phyloP scores from a whole-genome alignment of 2,797 vertebrate genomes.

The Enteromius argenteus region DNA sequence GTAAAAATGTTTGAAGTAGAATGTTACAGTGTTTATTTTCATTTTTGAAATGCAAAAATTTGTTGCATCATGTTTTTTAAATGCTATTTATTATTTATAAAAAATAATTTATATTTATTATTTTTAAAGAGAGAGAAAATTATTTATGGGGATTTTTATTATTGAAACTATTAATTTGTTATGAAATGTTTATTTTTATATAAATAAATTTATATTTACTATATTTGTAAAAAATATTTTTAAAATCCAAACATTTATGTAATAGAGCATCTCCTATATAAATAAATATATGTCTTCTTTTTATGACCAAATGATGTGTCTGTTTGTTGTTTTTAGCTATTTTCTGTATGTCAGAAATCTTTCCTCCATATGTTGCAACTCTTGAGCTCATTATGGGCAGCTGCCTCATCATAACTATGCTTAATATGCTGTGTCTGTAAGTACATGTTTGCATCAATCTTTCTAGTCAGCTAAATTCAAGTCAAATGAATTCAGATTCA shows the following conservation, averaged over 20 bases:
- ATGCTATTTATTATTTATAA: background rate
- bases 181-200: background rate
- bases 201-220: background rate
- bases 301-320: background rate
- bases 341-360: background rate
- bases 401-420: background rate
- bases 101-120: background rate
- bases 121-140: background rate
- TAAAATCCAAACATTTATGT: background rate
- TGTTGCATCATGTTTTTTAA: background rate
- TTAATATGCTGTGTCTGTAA: slow-evolving; percentile 25
- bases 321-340: background rate
- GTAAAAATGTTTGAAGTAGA: background rate
- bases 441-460: slow-evolving; percentile 33
- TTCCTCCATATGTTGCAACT: background rate
- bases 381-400: slow-evolving; percentile 15
- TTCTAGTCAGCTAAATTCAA: slow-evolving; percentile 26
- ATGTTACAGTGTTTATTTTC: background rate
- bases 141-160: background rate
- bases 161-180: background rate
- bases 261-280: background rate
- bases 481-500: slow-evolving; percentile 32
- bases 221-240: background rate
- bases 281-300: background rate
- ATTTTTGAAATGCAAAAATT: background rate